A percentile compares a stretch with the other conserved stretches of the same genome.
Conservation (phyloP, 2,113 vertebrate genomes). For the Platysternon megacephalum region DNA sequence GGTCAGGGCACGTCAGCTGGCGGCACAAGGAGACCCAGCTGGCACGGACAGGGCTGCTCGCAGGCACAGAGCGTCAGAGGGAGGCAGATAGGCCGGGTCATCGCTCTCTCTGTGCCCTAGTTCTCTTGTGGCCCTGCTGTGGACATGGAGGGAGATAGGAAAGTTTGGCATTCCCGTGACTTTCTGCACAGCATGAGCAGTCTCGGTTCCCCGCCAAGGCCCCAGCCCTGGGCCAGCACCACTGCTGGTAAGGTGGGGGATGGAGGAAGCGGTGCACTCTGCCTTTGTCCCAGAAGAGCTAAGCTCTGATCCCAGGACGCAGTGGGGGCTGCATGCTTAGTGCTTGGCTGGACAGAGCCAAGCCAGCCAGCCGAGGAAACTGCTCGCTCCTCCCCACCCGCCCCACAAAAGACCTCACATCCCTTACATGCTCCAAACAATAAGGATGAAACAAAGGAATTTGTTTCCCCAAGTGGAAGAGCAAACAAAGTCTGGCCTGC, state of each 20-base stretch:
- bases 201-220: rapidly evolving
- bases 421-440: neutral
- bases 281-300: neutral
- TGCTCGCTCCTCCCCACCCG: neutral
- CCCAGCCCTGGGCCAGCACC: neutral
- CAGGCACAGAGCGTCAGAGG: rapidly evolving
- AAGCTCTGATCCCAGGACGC: neutral
- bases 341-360: neutral
- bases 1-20: neutral
- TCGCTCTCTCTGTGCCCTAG: neutral
- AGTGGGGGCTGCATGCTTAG: neutral
- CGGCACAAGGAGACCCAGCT: neutral
- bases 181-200: neutral
- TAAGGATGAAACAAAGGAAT: neutral
- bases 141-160: neutral
- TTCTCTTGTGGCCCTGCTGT: rapidly evolving
- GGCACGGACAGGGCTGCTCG: neutral
- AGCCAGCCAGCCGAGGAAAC: neutral
- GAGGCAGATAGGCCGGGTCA: rapidly evolving
- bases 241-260: neutral
- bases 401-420: neutral
- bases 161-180: neutral
- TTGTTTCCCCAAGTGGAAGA: neutral
- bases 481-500: slow-evolving; percentile 77
- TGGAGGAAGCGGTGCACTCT: rapidly evolving